Evolutionary conservation across 92 coral and sea anemone species (phyloP), one percentile per base, ranked within the genome.

Genomic region (Palythoa heliodiscus): DNA sequence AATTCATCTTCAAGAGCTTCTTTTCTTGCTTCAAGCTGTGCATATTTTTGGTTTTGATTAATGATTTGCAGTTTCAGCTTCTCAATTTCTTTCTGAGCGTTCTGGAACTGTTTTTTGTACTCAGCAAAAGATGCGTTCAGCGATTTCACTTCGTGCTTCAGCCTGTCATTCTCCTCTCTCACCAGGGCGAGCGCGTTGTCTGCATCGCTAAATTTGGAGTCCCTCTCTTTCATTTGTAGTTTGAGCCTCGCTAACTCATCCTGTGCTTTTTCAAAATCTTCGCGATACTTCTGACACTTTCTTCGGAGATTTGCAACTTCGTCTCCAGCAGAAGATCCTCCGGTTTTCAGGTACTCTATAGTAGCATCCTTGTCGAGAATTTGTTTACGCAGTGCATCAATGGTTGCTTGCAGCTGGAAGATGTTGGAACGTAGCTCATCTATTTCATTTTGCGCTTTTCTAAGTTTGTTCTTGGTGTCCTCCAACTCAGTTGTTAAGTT

Each of bases 81-180:
- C 68, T 94, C 95, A 50, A 78, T 85, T 60, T 92, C 98, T 76
- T 89, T 92, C 78, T 90, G 95, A 20, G 93, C 89, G 20, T 92
- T 94, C 79, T 90, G 98, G 53, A 77, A 81, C 50, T 88, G 91
- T 16, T 68, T 80, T 79, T 92, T 94, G 55, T 53, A 70, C 50
- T 94, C 95, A 38, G 89, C 77, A 19, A 86, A 54, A 0, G 93
- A 78, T n/a, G 85, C 93, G 78, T 92, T 91, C 37, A 92, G n/a
- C 7, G 91, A 79, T 80, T 78, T 79, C 48, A 90, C 88, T 39
- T 94, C 95, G 71, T 85, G 90, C 73, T 92, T 94, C 5, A 94
- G 91, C 43, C 88, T 88, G 58, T 89, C 95, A 68, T 93, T 89
- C 57, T 92, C 95, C 52, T 89, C 91, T 60, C 89, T 87, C 86